Percentiles rank a stretch among this genome's conserved stretches.
These are phyloP conservation scores for Sebastes iracundus DNA, from an alignment of 2,797 vertebrate genomes.

Conservation along the genomic window DNA sequence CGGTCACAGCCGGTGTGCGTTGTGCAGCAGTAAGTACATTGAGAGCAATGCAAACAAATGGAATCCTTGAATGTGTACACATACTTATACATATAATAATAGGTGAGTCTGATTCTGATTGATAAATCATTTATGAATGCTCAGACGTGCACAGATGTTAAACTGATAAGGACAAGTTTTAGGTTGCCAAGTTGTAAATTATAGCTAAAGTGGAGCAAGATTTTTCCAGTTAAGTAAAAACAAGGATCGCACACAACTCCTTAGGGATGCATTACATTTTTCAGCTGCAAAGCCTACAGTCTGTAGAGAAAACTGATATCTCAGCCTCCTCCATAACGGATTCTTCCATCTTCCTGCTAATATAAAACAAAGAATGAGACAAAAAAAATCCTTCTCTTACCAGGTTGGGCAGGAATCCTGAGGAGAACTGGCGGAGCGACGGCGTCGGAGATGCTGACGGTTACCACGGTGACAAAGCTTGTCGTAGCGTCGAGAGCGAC, in stretches of 20 bases:
- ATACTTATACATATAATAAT: background rate
- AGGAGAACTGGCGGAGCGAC: constrained; percentile 65
- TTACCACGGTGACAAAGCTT: constrained; percentile 73
- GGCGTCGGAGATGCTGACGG: constrained; percentile 63
- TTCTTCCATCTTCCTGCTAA: background rate
- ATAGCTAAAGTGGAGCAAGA: background rate
- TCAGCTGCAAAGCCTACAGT: background rate
- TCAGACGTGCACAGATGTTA: background rate
- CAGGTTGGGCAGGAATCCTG: constrained; percentile 73
- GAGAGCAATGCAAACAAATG: background rate
- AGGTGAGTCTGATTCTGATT: background rate
- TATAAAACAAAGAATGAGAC: background rate
- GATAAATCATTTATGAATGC: background rate
- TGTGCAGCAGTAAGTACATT: no score
- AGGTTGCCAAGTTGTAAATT: background rate
- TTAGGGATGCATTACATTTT: background rate
- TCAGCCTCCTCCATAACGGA: background rate
- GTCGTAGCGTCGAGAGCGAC: constrained; percentile 60
- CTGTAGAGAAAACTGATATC: background rate
- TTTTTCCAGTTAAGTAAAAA: background rate
- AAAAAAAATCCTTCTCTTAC: constrained; percentile 75
- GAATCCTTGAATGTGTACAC: background rate
- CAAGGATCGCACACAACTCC: background rate
- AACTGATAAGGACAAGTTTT: background rate
- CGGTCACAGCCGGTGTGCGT: no score